A percentile compares a stretch with the other conserved stretches of the same genome.
phyloP scores from a whole-genome alignment of 1,140 invertebrate genomes.

The Matsumurasca onukii region DNA sequence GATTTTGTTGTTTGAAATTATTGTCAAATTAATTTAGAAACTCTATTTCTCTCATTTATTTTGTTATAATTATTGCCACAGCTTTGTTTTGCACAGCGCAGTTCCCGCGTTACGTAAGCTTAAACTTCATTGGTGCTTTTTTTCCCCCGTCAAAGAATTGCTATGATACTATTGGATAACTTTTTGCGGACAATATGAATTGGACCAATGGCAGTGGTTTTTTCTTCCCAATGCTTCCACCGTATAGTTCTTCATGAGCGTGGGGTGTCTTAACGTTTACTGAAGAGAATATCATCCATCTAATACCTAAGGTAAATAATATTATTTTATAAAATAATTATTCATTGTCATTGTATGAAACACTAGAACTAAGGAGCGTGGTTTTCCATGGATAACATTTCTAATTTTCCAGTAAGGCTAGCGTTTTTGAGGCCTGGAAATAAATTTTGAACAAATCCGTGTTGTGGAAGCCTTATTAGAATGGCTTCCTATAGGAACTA shows the following conservation, averaged over 20 bases:
- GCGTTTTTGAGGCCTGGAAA: too few species aligned
- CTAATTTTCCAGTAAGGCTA: too few species aligned
- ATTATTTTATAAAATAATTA: slow-evolving; percentile 53
- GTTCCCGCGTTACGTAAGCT: slow-evolving; percentile 27
- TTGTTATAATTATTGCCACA: neutral
- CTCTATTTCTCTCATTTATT: too few species aligned
- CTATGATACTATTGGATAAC: slow-evolving; percentile 53
- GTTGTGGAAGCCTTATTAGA: too few species aligned
- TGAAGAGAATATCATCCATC: slow-evolving; percentile 34
- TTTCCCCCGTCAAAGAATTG: neutral
- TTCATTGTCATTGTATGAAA: slow-evolving; percentile 51
- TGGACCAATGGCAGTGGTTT: slow-evolving; percentile 54
- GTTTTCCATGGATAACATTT: slow-evolving; percentile 19
- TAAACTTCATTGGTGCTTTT: slow-evolving; percentile 1
- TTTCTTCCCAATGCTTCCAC: slow-evolving; percentile 54
- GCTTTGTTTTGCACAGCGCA: neutral
- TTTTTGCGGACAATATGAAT: slow-evolving; percentile 62
- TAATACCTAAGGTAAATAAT: slow-evolving; percentile 60
- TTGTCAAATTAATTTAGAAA: too few species aligned
- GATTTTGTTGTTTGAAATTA: too few species aligned
- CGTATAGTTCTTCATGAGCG: slow-evolving; percentile 59
- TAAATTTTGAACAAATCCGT: too few species aligned
- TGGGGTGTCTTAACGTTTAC: slow-evolving; percentile 52
- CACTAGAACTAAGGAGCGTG: neutral
- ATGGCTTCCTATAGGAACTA: too few species aligned